Base-by-base conservation (phyloP, 2,888 invertebrate species). In the Steinernema hermaphroditum region DNA sequence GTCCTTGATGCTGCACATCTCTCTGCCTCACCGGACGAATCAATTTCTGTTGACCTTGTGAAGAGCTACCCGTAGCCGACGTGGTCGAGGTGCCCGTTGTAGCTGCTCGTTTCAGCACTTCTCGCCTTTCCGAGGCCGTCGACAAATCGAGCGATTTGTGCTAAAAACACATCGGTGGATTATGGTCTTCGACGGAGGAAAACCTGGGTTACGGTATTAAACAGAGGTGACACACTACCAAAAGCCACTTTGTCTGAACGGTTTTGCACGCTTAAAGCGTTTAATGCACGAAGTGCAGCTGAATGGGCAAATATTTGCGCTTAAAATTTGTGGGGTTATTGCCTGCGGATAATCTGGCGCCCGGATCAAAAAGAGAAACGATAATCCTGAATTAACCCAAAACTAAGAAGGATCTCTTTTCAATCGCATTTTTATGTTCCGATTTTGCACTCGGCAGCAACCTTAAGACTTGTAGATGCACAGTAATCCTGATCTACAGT, bases 111-210 rank as follows among this genome's bases (percentile, higher is more conserved):
- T 54, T 54, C 2, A 54, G 54, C 6, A 54, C 54, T 24, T 54
- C 54, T 4, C 54, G 54, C 54, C 54, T 22, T 54, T 54, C 54
- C 24, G 54, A 54, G 2, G 54, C 54, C 54, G 54, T 54, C 54
- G 54, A 54, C 27, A 54, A 16, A 27, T 54, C 54, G 6, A 54
- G 27, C 22, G 54, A 54, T 24, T 54, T 54, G 54, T 54, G 54
- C 54, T 54, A 27, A 54, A 54, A 49, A n/a, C 14, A 54, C 12
- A 27, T 22, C 6, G 46, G 27, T 24, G 4, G 27, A 27, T 4
- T 27, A 22, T 6, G 12, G 37, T 37, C 54, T 2, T 24, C 22
- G 27, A 4, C 2, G 2, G 54, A 24, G 9, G 37, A 12, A 27
- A 54, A 54, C 54, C 54, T 54, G 14, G 54, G 8, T 4, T 22